Base-by-base conservation (phyloP, 2,797 vertebrate species). In the Thalassophryne amazonica region DNA sequence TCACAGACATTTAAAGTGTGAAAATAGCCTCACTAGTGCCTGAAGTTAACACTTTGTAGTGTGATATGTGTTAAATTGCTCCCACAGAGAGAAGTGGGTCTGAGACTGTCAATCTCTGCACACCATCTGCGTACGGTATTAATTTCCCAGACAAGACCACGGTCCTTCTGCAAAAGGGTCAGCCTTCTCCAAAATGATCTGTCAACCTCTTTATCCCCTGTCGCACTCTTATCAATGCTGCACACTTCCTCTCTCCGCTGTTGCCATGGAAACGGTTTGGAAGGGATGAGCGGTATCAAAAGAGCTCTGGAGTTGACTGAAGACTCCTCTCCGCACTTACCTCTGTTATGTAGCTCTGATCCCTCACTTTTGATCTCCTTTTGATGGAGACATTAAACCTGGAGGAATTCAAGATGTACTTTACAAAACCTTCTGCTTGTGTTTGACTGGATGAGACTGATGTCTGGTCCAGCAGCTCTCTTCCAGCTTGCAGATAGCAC, bases 251-350 rank as follows among this genome's bases (percentile, higher is more conserved):
- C 78, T 84, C 56, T 51, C 70, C 78, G 32, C 86, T 85, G 90
- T 91, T 91, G 85, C 90, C 84, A 89, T 91, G 85, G 85, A 76
- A 84, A 91, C 89, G 3, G 59, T 81, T 88, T 84, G 69, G 87
- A 86, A 84, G 79, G 80, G 81, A 85, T 74, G 84, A 87, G 73
- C 15, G 27, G 65, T 73, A 84, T 86, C 76, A 76, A 75, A 87
- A 81, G 76, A 68, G 24, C 64, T 35, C 15, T 51, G 66, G 80
- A 86, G 85, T 86, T 85, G 80, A 78, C 77, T 19, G 32, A 78
- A 72, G 75, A 80, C 81, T 84, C 73, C 56, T 78, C 78, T 76
- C 72, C 62, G 65, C 83, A 77, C 77, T 83, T 67, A 85, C 86
- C 86, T 88, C 78, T 68, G 83, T 86, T 84, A 73, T 75, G 80